Conservation (phyloP, 2,113 vertebrate species). For the Patagioenas fasciata region DNA sequence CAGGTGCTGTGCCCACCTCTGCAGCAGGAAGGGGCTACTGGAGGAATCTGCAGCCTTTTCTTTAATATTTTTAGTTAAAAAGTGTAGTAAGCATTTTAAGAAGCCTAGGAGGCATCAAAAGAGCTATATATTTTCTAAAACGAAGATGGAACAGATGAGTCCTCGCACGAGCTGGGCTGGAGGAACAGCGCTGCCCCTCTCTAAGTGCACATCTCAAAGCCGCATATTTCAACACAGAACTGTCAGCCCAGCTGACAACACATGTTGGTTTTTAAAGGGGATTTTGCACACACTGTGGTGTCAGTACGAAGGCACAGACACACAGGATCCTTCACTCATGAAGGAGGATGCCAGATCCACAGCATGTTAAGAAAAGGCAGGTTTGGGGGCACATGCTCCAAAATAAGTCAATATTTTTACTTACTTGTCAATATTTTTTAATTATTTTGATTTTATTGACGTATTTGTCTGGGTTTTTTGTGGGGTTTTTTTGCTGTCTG, state of each 20-base stretch:
- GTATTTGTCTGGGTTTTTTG: too few relatives aligned
- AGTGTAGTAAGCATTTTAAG: not conserved
- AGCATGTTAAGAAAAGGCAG: not conserved
- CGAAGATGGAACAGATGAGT: not conserved
- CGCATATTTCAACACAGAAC: not conserved
- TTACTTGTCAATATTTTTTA: too few relatives aligned
- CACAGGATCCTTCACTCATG: not conserved
- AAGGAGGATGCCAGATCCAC: not conserved
- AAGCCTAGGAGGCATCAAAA: not conserved
- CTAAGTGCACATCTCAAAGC: not conserved
- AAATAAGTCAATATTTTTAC: too few relatives aligned
- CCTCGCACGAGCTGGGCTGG: not conserved
- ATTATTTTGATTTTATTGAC: too few relatives aligned
- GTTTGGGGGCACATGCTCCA: not conserved
- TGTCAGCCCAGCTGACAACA: not conserved
- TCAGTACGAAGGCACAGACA: not conserved
- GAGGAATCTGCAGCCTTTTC: not conserved
- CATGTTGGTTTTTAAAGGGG: not conserved
- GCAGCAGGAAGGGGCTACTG: accelerated
- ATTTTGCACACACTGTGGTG: not conserved
- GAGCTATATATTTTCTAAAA: not conserved
- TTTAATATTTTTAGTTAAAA: not conserved
- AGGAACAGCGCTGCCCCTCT: not conserved
- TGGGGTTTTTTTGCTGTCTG: too few relatives aligned
- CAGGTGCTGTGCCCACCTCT: not conserved